Evolutionary conservation across 2,888 invertebrate genomes (phyloP).

Genomic region (Chrysolina americana): DNA sequence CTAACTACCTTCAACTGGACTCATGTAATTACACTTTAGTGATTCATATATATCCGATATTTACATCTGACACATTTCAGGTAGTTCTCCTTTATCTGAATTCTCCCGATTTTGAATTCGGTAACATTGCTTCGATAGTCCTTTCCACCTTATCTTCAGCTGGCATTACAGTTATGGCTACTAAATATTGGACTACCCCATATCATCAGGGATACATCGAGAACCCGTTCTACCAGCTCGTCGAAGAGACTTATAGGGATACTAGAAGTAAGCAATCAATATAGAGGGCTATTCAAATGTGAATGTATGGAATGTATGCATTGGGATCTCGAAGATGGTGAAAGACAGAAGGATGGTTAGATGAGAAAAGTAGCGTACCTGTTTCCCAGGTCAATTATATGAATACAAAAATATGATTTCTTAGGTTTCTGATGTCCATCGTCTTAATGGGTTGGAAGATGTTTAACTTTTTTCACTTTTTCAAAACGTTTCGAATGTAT

Average conservation of each 20-base stretch:
- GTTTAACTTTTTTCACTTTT: too few species aligned
- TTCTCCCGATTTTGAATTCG: conserved; percentile 80
- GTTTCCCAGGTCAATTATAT: too few species aligned
- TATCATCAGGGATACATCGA: conserved; percentile 87
- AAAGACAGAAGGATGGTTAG: too few species aligned
- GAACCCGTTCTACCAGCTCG: conserved; percentile 89
- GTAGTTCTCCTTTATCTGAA: conserved; percentile 88
- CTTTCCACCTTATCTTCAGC: conserved; percentile 79
- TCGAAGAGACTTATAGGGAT: conserved; percentile 85
- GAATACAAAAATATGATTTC: too few species aligned
- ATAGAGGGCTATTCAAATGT: too few species aligned
- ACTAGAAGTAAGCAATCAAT: conserved; percentile 83
- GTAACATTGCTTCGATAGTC: conserved; percentile 85
- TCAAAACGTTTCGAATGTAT: too few species aligned
- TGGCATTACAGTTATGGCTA: conserved; percentile 80
- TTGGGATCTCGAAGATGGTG: too few species aligned
- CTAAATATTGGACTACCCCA: conserved; percentile 78
- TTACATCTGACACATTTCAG: conserved; percentile 66
- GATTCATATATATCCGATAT: neutral
- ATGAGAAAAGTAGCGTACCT: too few species aligned
- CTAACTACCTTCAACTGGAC: conserved; percentile 91
- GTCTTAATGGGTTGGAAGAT: too few species aligned
- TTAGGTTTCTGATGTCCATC: too few species aligned
- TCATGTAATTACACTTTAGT: conserved; percentile 75
- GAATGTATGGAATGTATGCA: too few species aligned